Base-by-base conservation (phyloP, 2,888 invertebrate species). In the Cetonia aurata region DNA sequence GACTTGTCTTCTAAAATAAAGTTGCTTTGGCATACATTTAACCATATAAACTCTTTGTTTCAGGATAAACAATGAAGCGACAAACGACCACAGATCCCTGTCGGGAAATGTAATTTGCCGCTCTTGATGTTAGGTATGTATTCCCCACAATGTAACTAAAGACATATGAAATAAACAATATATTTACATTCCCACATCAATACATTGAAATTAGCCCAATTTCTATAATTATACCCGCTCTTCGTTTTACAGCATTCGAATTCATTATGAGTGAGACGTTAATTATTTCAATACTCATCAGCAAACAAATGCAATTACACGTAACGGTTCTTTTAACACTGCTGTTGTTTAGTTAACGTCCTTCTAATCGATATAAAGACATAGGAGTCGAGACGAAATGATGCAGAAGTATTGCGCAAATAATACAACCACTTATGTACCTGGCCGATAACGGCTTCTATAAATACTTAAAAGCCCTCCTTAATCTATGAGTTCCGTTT, bases 401-500 rank as follows among this genome's bases (percentile, higher is more conserved):
- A 17, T 25, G 33, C 6, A 10, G 17, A n/a, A 50, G 37, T 65
- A 65, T 65, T 65, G 50, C 50, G 48, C 62, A 65, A 65, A 65
- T 65, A 62, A 65, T 65, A 50, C 12, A 50, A 17, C 62, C 62
- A 50, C 62, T 65, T 65, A 37, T 37, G 37, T 37, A 65, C 50
- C 37, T 9, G 8, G 12, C 50, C 50, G 17, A 37, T 65, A 65
- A 65, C 48, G 52, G 37, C 62, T 41, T 65, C 50, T 50, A 65
- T 65, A 65, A 65, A 50, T 65, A 65, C 50, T 50, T 65, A 65
- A 65, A 46, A 50, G 37, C 50, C 41, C 33, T 4, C 37, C 15
- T 33, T 65, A 65, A 65, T 65, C 62, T 65, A 50, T 13, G 50
- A 65, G 62, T 65, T 65, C 62, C 62, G 62, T 65, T 65, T 52